Evolutionary conservation across 2,113 vertebrate species (phyloP).

Genomic region (Callipepla californica): DNA sequence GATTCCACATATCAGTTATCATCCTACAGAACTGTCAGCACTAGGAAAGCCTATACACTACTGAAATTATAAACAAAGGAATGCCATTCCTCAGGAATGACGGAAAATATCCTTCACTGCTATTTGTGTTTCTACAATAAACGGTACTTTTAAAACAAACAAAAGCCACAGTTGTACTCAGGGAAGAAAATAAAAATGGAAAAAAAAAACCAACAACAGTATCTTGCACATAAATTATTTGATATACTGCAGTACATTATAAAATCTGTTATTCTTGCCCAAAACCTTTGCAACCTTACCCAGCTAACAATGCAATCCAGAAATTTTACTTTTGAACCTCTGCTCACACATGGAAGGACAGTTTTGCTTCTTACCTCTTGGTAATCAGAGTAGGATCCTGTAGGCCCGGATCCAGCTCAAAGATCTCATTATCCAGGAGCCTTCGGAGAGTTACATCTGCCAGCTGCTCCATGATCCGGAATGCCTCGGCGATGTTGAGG

Average conservation of each 20-base stretch:
- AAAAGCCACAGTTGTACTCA: neutral
- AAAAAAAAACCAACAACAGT: neutral
- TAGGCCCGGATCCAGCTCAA: constrained; percentile 89
- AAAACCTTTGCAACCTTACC: neutral
- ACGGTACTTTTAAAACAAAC: neutral
- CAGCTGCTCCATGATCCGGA: constrained; percentile 91
- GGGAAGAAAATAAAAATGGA: neutral
- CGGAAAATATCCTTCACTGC: neutral
- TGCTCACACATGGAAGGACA: neutral
- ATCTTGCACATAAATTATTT: neutral
- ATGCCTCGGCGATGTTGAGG: constrained; percentile 88
- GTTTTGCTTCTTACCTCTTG: constrained; percentile 84
- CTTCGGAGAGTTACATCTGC: constrained; percentile 92
- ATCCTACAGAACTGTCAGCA: neutral
- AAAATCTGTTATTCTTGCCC: neutral
- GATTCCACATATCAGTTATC: neutral
- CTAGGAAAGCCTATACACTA: neutral
- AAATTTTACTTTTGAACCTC: accelerated
- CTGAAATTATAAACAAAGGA: neutral
- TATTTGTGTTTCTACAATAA: neutral
- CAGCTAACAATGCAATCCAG: neutral
- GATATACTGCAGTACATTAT: neutral
- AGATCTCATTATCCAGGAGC: constrained; percentile 91
- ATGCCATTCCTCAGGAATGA: neutral
- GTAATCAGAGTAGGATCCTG: constrained; percentile 91